Percentiles rank a stretch among this genome's conserved stretches.
phyloP scores from a whole-genome alignment of 2,797 vertebrate species.

The Xiphophorus birchmanni region DNA sequence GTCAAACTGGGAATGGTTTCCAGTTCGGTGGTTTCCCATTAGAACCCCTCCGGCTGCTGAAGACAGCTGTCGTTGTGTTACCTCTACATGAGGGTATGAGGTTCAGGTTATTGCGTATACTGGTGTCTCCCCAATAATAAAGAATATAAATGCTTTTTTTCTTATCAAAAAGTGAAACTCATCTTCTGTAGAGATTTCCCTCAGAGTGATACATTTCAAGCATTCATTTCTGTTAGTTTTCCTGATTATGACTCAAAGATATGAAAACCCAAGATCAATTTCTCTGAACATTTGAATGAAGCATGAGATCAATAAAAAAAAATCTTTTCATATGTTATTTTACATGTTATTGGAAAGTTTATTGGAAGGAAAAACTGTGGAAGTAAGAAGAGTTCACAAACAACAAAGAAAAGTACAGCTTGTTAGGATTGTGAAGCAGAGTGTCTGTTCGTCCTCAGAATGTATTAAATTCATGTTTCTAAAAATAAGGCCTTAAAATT shows the following conservation, averaged over 20 bases:
- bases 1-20: slow-evolving; percentile 14
- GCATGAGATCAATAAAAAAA: neutral
- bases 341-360: neutral
- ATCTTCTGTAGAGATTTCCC: neutral
- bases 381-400: neutral
- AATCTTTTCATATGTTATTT: neutral
- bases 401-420: neutral
- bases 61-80: neutral
- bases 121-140: neutral
- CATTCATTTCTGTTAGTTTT: neutral
- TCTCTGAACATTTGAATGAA: neutral
- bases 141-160: neutral
- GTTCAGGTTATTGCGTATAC: neutral
- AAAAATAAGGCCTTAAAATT: too few species aligned
- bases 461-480: too few species aligned
- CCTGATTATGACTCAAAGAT: neutral
- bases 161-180: neutral
- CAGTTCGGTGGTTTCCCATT: slow-evolving; percentile 18
- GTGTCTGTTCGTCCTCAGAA: neutral
- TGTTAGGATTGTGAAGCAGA: neutral
- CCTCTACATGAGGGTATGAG: neutral
- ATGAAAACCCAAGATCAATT: neutral
- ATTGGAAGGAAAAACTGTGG: neutral
- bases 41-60: neutral
- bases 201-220: neutral